Conservation (phyloP, 2,888 invertebrate genomes). For the Idaea aversata region DNA sequence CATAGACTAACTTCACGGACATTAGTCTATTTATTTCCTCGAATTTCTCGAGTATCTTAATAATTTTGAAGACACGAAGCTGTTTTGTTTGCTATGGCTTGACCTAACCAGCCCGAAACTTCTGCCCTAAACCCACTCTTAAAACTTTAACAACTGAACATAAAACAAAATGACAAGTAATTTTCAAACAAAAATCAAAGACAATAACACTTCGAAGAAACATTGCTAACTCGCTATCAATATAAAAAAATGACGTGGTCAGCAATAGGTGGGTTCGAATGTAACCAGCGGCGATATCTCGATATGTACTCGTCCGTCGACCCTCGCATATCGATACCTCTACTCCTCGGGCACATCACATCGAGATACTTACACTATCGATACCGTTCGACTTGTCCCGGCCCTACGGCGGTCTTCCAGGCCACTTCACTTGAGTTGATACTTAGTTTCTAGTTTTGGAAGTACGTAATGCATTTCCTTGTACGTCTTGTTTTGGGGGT, state of each 20-base stretch:
- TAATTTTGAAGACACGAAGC: too few relatives aligned
- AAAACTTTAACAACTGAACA: too few relatives aligned
- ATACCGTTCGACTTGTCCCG: not conserved
- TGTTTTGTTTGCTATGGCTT: too few relatives aligned
- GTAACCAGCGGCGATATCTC: not conserved
- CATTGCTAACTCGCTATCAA: slow-evolving; percentile 23
- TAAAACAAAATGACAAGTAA: too few relatives aligned
- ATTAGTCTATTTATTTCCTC: too few relatives aligned
- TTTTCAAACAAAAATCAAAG: too few relatives aligned
- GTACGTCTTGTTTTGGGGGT: not conserved
- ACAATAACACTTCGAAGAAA: not conserved
- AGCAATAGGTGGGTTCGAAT: not conserved
- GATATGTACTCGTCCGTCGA: not conserved
- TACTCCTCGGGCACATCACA: not conserved
- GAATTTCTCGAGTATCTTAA: too few relatives aligned
- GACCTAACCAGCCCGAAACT: too few relatives aligned
- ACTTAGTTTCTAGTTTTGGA: not conserved
- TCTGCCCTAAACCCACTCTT: too few relatives aligned
- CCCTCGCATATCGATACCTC: not conserved
- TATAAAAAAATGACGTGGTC: not conserved
- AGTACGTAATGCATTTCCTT: slow-evolving; percentile 10
- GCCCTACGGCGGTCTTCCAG: not conserved
- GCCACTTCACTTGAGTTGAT: not conserved
- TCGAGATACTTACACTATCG: not conserved
- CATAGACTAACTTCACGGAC: too few relatives aligned